Conservation (phyloP, 2,113 vertebrate genomes). For the Carassius carassius region DNA sequence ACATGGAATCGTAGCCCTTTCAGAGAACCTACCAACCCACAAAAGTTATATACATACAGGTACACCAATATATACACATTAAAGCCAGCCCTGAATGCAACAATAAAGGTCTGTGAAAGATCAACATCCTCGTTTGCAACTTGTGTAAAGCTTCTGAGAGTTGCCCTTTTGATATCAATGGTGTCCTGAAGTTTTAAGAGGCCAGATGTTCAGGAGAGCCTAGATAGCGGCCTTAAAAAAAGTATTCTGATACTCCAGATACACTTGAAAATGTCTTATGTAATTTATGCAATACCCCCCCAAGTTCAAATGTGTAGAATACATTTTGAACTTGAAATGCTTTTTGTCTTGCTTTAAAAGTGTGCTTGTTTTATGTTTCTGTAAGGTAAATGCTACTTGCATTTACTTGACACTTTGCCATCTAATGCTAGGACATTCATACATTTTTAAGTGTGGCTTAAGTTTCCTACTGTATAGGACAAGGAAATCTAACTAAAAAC, state of each 20-base stretch:
- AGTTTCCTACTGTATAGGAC: neutral
- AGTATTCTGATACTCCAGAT: neutral
- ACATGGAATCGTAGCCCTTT: constrained; percentile 7
- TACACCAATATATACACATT: constrained; percentile 64
- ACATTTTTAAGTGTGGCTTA: neutral
- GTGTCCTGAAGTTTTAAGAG: neutral
- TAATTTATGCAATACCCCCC: too few relatives aligned
- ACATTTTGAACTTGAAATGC: neutral
- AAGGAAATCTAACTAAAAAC: neutral
- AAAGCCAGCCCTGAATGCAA: constrained; percentile 58
- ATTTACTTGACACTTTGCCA: too few relatives aligned
- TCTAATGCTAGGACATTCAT: too few relatives aligned
- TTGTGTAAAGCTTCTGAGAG: neutral
- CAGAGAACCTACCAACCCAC: neutral
- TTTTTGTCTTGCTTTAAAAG: neutral
- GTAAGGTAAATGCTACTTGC: too few relatives aligned
- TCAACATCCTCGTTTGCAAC: neutral
- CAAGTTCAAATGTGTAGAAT: neutral
- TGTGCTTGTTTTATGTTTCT: too few relatives aligned
- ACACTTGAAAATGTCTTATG: too few relatives aligned
- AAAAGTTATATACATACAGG: constrained; percentile 62
- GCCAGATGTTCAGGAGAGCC: neutral
- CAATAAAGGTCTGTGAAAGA: constrained; percentile 32
- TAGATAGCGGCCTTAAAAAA: neutral
- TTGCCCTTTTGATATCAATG: neutral